These are phyloP conservation scores for Egretta garzetta DNA, from an alignment of 2,113 vertebrate species.

Conservation along the genomic window DNA sequence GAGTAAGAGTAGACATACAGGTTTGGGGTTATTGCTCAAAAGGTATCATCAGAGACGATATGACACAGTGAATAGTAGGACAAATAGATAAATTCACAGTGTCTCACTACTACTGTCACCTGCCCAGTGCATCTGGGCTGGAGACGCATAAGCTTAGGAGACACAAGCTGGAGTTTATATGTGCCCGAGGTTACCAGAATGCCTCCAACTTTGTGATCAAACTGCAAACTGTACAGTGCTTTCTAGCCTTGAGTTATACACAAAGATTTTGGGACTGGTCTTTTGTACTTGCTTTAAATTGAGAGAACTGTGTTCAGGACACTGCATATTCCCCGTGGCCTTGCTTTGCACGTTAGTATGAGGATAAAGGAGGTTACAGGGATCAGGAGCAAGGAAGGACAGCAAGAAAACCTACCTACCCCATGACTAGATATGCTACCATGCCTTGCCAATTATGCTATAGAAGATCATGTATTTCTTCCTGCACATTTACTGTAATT, in stretches of 20 bases:
- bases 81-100: neutral
- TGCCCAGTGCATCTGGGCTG: neutral
- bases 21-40: neutral
- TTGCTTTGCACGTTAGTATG: accelerated
- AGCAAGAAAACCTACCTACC: neutral
- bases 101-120: neutral
- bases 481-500: neutral
- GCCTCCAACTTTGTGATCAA: neutral
- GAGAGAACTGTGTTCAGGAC: neutral
- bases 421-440: neutral
- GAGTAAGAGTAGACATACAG: neutral
- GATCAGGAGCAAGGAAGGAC: neutral
- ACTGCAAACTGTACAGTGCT: neutral
- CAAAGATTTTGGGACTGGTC: neutral
- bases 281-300: neutral
- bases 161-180: neutral
- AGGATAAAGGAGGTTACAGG: neutral
- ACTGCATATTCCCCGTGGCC: neutral
- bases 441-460: neutral
- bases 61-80: neutral
- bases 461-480: neutral
- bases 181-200: neutral
- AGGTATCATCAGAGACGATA: neutral
- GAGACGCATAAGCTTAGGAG: neutral
- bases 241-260: neutral